These are phyloP conservation scores for Sebastiscus tertius DNA, from an alignment of 2,797 vertebrate genomes.

Conservation along the genomic window DNA sequence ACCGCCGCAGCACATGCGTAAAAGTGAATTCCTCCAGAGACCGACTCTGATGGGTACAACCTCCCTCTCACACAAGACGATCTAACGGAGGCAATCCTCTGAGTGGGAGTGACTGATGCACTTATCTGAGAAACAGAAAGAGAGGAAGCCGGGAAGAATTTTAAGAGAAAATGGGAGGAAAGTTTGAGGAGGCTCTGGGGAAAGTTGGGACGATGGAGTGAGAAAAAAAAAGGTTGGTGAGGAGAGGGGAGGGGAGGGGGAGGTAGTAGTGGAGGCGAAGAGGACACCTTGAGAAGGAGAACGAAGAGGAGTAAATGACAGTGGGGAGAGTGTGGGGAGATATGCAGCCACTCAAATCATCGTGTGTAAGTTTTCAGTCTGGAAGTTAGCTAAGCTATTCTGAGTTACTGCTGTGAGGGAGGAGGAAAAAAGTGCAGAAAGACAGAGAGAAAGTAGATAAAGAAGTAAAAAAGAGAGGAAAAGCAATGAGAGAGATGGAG, in stretches of 20 bases:
- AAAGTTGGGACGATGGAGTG: constrained; percentile 25
- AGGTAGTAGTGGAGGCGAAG: not conserved
- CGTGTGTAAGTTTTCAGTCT: constrained; percentile 1
- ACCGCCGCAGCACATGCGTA: constrained; percentile 53
- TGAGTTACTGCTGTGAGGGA: constrained; percentile 1
- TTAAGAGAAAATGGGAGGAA: constrained; percentile 46
- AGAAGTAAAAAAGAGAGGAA: constrained; percentile 2
- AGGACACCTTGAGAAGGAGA: constrained; percentile 44
- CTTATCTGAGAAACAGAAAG: constrained; percentile 60
- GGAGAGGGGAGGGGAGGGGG: not conserved
- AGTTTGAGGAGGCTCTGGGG: constrained; percentile 57
- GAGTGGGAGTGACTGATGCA: constrained; percentile 57
- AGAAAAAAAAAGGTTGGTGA: constrained; percentile 25
- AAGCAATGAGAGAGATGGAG: not conserved
- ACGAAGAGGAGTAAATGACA: constrained; percentile 9
- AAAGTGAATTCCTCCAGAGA: constrained; percentile 60
- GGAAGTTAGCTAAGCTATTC: constrained; percentile 3
- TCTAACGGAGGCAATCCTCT: constrained; percentile 39
- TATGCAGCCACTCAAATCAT: constrained; percentile 22
- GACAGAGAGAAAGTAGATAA: not conserved
- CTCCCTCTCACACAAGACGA: constrained; percentile 54
- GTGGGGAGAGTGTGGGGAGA: not conserved
- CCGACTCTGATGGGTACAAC: constrained; percentile 56
- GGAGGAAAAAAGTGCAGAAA: not conserved
- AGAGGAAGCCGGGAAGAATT: constrained; percentile 31